Base-by-base conservation (phyloP, 2,113 vertebrate genomes). In the Bothrops jararaca region DNA sequence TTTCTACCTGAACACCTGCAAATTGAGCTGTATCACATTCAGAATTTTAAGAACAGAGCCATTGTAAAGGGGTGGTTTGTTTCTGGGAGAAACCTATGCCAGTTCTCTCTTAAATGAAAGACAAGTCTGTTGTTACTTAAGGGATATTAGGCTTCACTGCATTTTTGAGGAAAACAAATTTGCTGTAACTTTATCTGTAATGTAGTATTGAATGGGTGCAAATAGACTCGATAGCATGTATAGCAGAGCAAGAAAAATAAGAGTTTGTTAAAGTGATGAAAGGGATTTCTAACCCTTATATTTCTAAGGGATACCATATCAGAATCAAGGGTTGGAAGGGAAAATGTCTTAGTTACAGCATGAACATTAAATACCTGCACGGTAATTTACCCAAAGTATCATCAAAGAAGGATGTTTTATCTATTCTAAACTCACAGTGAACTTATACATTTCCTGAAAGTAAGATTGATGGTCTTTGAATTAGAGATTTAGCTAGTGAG, bases 101-200 rank as follows among this genome's bases (percentile, higher is more conserved):
- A 95, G 98, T 97, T 97, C 98, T 96, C 96, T 97, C 97, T 97
- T 98, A 98, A 98, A 98, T 98, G 98, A 98, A 98, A 98, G 98
- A 98, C 98, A 97, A 98, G 98, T 97, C 97, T 98, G 98, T 98
- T 98, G 97, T 98, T 98, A 98, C 98, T 98, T 98, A 90, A 91
- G 97, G 98, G 98, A 99, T 98, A 96, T 96, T 97, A 98, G 97
- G 98, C 98, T 98, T 98, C 98, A 97, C 98, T 98, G 98, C 98
- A 97, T 99, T 99, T 98, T 98, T 98, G 98, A 98, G 98, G 89
- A 98, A 99, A 99, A 99, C 99, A 99, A 99, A 99, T 99, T 99
- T 99, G 98, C 98, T 98, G 99, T 99, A 99, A 99, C 98, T 99
- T 99, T 98, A 99, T 99, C 98, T 99, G 98, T 99, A 99, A 99